A percentile compares a stretch with the other conserved stretches of the same genome.
phyloP scores from a whole-genome alignment of 2,888 invertebrate genomes.

The Melitaea athalia region DNA sequence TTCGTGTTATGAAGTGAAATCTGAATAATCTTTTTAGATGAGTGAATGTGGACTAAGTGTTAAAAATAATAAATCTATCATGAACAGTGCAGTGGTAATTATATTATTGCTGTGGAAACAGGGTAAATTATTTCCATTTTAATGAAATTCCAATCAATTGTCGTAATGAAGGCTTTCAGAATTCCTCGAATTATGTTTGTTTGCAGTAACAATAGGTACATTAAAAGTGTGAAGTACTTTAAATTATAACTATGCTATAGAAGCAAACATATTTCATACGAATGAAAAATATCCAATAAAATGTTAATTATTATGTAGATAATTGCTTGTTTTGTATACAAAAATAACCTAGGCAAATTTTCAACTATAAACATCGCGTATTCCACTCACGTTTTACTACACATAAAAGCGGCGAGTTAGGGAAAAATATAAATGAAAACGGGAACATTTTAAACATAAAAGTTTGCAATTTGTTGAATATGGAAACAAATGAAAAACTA shows the following conservation, averaged over 20 bases:
- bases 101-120: conserved; percentile 59
- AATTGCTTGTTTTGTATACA: conserved; percentile 19
- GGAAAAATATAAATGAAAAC: conserved; percentile 39
- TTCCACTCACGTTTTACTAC: conserved; percentile 33
- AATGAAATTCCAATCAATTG: conserved; percentile 19
- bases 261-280: not conserved
- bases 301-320: not conserved
- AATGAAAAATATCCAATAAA: not conserved
- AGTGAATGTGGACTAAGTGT: conserved; percentile 36
- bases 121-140: conserved; percentile 51
- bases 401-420: conserved; percentile 29
- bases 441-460: conserved; percentile 33
- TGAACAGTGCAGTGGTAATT: conserved; percentile 53
- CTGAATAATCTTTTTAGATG: conserved; percentile 46
- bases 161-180: conserved; percentile 13
- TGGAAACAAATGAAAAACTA: not conserved
- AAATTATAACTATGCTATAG: not conserved
- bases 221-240: not conserved
- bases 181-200: conserved; percentile 3
- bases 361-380: conserved; percentile 31
- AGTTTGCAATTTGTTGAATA: not conserved
- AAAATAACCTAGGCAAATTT: conserved; percentile 22
- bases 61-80: conserved; percentile 45
- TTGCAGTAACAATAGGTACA: no score
- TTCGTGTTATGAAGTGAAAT: conserved; percentile 45